A percentile compares a stretch with the other conserved stretches of the same genome.
Conservation (phyloP, 2,888 invertebrate genomes). For the Ceraclea dissimilis region DNA sequence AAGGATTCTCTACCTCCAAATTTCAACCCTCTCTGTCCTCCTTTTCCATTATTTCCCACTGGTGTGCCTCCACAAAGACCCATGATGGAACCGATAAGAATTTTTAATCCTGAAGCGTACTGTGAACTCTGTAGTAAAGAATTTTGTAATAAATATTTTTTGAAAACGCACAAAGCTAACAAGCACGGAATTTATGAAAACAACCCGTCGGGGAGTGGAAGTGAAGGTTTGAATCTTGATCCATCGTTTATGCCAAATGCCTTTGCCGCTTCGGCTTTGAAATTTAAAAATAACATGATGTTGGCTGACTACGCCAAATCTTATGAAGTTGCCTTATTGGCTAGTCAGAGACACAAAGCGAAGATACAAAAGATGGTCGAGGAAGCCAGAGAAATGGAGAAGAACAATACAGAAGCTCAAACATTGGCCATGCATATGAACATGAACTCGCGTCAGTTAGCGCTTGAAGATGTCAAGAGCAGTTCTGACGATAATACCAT, state of each 20-base stretch:
- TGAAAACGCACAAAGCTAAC: conserved; percentile 96
- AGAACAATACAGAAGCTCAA: conserved; percentile 36
- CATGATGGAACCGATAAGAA: conserved; percentile 57
- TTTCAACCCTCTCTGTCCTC: conserved; percentile 47
- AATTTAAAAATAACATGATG: conserved; percentile 26
- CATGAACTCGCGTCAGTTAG: conserved; percentile 18
- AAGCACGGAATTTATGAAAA: conserved; percentile 89
- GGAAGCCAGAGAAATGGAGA: conserved; percentile 31
- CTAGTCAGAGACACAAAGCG: conserved; percentile 25
- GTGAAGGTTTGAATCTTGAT: conserved; percentile 31
- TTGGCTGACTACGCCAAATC: conserved; percentile 26
- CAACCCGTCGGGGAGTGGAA: conserved; percentile 31
- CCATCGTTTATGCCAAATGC: conserved; percentile 35
- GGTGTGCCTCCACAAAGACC: conserved; percentile 28
- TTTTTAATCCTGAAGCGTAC: conserved; percentile 95
- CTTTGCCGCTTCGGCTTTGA: conserved; percentile 24
- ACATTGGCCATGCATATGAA: conserved; percentile 14
- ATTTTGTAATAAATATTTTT: conserved; percentile 97
- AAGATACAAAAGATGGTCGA: conserved; percentile 26
- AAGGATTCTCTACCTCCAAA: conserved; percentile 34
- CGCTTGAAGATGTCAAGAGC: conserved; percentile 23
- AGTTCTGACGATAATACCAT: conserved; percentile 25
- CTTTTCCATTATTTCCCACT: conserved; percentile 45
- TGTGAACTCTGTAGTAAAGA: conserved; percentile 97
- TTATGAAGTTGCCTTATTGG: conserved; percentile 24